Evolutionary conservation across 1,140 invertebrate species (phyloP).

Genomic region (Diploscapter pachys): DNA sequence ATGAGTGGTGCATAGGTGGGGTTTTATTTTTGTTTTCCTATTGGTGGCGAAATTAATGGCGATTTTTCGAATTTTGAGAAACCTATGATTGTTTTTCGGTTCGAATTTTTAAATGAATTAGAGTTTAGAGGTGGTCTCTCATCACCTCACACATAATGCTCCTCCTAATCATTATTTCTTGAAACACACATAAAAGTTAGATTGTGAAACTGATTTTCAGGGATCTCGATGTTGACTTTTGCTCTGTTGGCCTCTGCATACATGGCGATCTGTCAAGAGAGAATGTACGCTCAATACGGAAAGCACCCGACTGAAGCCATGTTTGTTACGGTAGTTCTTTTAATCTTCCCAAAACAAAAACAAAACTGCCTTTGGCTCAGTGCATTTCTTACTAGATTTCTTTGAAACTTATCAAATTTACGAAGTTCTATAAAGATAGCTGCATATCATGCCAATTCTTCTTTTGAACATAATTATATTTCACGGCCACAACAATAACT

Average conservation of each 20-base stretch:
- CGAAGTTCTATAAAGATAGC: too few species aligned
- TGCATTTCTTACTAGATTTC: conserved; percentile 16
- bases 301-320: conserved; percentile 91
- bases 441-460: too few species aligned
- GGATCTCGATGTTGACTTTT: conserved; percentile 79
- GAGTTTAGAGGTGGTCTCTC: too few species aligned
- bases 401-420: too few species aligned
- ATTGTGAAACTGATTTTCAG: conserved; percentile 3
- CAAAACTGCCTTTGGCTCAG: conserved; percentile 34
- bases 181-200: too few species aligned
- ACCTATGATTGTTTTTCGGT: too few species aligned
- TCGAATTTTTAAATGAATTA: too few species aligned
- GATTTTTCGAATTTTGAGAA: not conserved
- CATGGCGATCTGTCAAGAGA: conserved; percentile 95
- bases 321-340: conserved; percentile 74
- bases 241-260: conserved; percentile 86
- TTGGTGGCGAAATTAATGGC: not conserved
- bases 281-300: conserved; percentile 77
- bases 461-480: too few species aligned
- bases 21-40: not conserved
- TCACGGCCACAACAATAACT: too few species aligned
- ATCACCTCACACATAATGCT: too few species aligned
- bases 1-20: conserved; percentile 60
- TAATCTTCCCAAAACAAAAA: too few species aligned
- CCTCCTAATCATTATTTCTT: too few species aligned